Conservation (phyloP, 2,113 vertebrate species). For the Perca schrenkii region DNA sequence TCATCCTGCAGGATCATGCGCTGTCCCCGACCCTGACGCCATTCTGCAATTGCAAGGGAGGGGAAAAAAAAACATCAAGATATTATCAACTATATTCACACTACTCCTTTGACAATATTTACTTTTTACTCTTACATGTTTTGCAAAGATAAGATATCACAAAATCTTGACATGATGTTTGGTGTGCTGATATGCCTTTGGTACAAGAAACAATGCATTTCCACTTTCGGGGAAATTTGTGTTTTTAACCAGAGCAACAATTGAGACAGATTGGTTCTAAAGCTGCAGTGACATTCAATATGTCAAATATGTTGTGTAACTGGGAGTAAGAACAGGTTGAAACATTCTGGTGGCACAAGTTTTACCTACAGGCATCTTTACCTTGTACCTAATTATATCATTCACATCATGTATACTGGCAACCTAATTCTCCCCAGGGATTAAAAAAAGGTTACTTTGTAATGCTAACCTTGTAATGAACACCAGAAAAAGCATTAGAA, state of each 20-base stretch:
- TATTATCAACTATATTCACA: not conserved
- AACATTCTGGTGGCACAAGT: not conserved
- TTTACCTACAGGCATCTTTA: not conserved
- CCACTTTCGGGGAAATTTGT: not conserved
- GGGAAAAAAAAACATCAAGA: not conserved
- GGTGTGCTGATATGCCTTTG: not conserved
- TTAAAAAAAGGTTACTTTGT: not conserved
- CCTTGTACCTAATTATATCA: not conserved
- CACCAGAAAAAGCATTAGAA: not conserved
- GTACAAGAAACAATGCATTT: not conserved
- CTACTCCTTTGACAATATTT: not conserved
- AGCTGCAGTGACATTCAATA: not conserved
- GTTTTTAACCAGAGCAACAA: conserved; percentile 5
- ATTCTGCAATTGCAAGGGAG: conserved; percentile 84
- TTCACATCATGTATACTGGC: not conserved
- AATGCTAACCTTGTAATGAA: not conserved
- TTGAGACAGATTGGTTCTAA: not conserved
- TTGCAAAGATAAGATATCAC: not conserved
- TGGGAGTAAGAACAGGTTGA: not conserved
- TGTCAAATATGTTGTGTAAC: not conserved
- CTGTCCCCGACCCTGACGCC: conserved; percentile 95
- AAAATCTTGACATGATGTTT: conserved; percentile 16
- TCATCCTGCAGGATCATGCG: conserved; percentile 96
- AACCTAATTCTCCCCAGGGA: not conserved
- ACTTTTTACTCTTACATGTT: conserved; percentile 12